These are phyloP conservation scores for Sakesphorus luctuosus DNA, from an alignment of 2,113 vertebrate genomes.

Conservation along the genomic window DNA sequence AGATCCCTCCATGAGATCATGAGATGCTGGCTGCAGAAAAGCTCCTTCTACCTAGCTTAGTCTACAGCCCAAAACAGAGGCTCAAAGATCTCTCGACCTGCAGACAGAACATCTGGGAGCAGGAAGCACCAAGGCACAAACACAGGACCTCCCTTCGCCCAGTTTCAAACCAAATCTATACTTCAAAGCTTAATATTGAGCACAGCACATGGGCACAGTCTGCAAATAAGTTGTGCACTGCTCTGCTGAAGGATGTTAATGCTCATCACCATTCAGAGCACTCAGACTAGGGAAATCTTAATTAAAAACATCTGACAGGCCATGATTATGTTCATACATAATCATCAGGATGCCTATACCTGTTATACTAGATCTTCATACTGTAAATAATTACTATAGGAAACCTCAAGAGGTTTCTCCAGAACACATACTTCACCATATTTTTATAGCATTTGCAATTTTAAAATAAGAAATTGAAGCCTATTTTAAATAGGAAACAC, in stretches of 20 bases:
- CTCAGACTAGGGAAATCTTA: slow-evolving; percentile 45
- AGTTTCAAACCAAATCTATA: neutral
- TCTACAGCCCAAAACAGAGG: neutral
- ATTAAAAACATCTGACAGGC: slow-evolving; percentile 56
- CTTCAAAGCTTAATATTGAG: neutral
- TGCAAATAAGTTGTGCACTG: neutral
- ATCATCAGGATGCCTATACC: slow-evolving; percentile 32
- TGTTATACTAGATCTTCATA: slow-evolving; percentile 55
- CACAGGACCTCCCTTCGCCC: neutral
- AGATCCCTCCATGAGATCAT: neutral
- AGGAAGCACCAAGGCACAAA: neutral
- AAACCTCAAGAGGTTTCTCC: slow-evolving; percentile 41
- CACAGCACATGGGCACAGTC: neutral
- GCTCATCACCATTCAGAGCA: slow-evolving; percentile 28
- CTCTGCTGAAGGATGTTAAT: neutral
- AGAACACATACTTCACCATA: neutral
- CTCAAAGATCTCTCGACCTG: neutral
- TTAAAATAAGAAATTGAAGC: slow-evolving; percentile 22
- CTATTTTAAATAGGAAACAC: slow-evolving; percentile 60
- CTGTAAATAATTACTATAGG: slow-evolving; percentile 51
- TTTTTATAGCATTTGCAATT: slow-evolving; percentile 30
- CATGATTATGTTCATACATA: slow-evolving; percentile 42
- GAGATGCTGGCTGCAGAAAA: neutral
- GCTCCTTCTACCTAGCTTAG: neutral
- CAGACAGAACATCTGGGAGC: neutral